Percentiles rank a stretch among this genome's conserved stretches.
These are phyloP conservation scores for Eupithecia vulgata DNA, from an alignment of 2,888 invertebrate species.

Conservation along the genomic window DNA sequence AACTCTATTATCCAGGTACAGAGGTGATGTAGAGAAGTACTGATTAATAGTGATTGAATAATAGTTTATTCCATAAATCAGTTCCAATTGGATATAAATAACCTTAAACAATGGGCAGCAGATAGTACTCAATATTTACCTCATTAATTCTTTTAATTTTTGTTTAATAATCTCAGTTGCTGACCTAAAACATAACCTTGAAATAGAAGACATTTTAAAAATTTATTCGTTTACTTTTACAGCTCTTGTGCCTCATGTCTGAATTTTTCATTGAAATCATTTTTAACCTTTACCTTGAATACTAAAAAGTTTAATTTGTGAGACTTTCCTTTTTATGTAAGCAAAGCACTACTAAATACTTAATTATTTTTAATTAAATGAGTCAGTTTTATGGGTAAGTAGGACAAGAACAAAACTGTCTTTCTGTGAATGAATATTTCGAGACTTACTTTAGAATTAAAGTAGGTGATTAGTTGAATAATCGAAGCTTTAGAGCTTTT, in stretches of 20 bases:
- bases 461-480: no score
- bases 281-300: background rate
- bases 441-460: background rate
- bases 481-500: no score
- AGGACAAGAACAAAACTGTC: background rate
- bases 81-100: no score
- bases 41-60: no score
- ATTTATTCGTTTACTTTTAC: no score
- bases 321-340: background rate
- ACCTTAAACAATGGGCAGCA: no score
- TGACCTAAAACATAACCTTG: background rate
- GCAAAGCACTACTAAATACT: background rate
- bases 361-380: slow-evolving; percentile 1
- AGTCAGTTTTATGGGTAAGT: background rate
- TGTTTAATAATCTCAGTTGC: background rate
- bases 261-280: background rate
- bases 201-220: background rate
- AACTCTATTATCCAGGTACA: no score
- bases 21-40: no score
- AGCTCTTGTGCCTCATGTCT: background rate
- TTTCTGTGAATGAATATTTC: background rate
- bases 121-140: no score
- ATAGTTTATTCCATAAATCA: no score
- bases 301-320: background rate
- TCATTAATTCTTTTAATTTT: background rate